Conservation (phyloP, 64 coral and sea anemone species). For the Stichodactyla mertensii region DNA sequence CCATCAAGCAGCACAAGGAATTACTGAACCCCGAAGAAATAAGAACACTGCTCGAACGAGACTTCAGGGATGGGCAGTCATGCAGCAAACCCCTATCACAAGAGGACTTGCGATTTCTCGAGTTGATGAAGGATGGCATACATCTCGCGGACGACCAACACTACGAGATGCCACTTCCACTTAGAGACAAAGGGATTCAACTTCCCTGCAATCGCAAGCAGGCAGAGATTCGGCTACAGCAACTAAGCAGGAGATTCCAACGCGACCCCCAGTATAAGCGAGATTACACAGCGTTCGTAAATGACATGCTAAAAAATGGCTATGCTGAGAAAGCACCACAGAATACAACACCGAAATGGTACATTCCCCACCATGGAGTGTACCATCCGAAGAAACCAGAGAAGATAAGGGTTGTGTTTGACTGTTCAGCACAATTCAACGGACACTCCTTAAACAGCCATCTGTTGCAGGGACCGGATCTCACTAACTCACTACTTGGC, state of each 20-base stretch:
- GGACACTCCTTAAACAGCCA: no score
- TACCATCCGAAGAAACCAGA: no score
- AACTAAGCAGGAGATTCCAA: constrained; percentile 22
- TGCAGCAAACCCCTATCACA: background rate
- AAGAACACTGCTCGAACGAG: background rate
- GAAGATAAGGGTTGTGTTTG: no score
- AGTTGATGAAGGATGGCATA: background rate
- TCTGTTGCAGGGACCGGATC: no score
- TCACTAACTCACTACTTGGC: no score
- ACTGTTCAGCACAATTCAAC: no score
- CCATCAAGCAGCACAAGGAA: background rate
- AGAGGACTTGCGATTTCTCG: background rate
- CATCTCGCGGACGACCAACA: constrained; percentile 7
- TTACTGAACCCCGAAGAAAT: background rate
- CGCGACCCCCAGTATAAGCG: background rate
- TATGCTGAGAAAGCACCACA: constrained; percentile 1
- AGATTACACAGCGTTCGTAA: constrained; percentile 11
- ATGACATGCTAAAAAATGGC: constrained; percentile 4
- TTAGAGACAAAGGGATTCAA: background rate
- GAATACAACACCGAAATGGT: background rate
- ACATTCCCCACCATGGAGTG: no score
- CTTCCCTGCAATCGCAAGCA: constrained; percentile 9
- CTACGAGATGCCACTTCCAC: constrained; percentile 15
- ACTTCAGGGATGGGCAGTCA: background rate
- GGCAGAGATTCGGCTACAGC: background rate